These are phyloP conservation scores for Trisateles emortualis DNA, from an alignment of 2,888 invertebrate species.

Conservation along the genomic window DNA sequence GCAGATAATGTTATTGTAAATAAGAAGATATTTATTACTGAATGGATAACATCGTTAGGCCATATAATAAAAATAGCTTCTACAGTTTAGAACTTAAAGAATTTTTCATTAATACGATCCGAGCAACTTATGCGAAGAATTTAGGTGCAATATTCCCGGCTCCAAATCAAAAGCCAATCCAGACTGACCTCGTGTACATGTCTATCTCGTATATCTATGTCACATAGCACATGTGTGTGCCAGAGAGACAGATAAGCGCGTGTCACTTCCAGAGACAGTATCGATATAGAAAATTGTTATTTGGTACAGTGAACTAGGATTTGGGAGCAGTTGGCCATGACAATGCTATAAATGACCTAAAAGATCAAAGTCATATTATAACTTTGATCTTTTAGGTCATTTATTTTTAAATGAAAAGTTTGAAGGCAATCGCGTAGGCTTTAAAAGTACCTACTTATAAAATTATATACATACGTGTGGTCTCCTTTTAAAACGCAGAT, in stretches of 20 bases:
- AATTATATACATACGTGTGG: too few species aligned
- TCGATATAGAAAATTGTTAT: constrained; percentile 1
- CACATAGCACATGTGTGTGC: neutral
- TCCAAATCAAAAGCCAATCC: too few species aligned
- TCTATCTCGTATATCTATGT: neutral
- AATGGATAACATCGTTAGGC: too few species aligned
- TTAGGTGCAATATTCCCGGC: too few species aligned
- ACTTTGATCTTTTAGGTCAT: neutral
- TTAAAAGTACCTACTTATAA: neutral
- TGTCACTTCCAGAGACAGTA: constrained; percentile 7
- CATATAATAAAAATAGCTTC: too few species aligned
- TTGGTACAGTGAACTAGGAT: neutral
- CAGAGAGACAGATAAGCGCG: neutral
- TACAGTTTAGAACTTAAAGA: too few species aligned
- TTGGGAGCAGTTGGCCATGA: neutral
- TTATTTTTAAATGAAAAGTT: neutral
- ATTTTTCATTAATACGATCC: neutral
- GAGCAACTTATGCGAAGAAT: neutral
- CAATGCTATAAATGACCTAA: too few species aligned
- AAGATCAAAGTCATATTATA: too few species aligned
- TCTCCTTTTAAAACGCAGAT: too few species aligned
- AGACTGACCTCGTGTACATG: too few species aligned
- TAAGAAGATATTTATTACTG: too few species aligned
- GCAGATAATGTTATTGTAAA: too few species aligned
- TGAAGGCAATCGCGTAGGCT: neutral